phyloP scores from a whole-genome alignment of 2,888 invertebrate species.

The Rhagonycha lutea region DNA sequence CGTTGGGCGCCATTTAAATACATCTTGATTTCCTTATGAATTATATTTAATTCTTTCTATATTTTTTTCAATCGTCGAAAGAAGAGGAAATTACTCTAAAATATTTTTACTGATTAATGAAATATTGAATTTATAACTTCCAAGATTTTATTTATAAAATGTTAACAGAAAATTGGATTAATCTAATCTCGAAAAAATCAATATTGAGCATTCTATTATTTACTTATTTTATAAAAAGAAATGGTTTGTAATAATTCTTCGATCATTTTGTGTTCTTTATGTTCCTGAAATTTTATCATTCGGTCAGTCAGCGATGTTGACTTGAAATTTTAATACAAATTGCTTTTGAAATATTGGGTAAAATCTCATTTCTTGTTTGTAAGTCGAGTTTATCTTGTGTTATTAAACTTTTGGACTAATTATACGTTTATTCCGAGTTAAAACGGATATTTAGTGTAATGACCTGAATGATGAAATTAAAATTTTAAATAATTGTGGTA shows the following conservation, averaged over 20 bases:
- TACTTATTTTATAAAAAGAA: neutral
- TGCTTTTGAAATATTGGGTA: neutral
- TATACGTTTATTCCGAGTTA: neutral
- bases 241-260: neutral
- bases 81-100: too few species aligned
- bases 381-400: neutral
- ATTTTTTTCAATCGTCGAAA: too few species aligned
- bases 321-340: neutral
- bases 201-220: neutral
- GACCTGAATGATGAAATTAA: neutral
- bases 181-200: neutral
- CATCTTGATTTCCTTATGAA: too few species aligned
- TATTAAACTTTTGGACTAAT: neutral
- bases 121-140: neutral
- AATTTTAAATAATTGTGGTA: neutral
- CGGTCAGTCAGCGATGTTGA: neutral
- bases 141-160: neutral
- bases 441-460: slow-evolving; percentile 3
- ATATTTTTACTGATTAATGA: too few species aligned
- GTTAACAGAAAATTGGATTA: neutral
- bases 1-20: too few species aligned
- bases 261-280: neutral
- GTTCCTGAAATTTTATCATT: neutral
- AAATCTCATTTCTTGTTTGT: neutral
- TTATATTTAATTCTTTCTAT: too few species aligned